Base-by-base conservation (phyloP, 2,797 vertebrate species). In the Stomatorhinus walkeri region DNA sequence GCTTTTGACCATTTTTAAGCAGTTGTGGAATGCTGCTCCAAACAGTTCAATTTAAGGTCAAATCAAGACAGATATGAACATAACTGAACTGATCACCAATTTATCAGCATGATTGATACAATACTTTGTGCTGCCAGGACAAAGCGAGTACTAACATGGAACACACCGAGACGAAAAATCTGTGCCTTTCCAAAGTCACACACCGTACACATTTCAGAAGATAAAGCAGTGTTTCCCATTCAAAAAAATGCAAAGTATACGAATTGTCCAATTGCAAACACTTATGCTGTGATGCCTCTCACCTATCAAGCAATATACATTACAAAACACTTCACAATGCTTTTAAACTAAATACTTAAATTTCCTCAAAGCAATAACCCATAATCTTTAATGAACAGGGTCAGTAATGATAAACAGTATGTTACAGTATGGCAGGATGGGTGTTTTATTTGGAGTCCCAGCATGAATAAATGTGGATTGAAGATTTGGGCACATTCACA, bases 401-500 rank as follows among this genome's bases (percentile, higher is more conserved):
- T 88, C 87, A 79, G 87, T 22, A 76, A 76, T 51, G 24, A 76
- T 9, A 79, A 28, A 28, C 22, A 56, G n/a, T 87, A 40, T 46
- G 86, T 72, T 88, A 68, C n/a, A 49, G n/a, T 88, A 51, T 49
- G 61, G 54, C n/a, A n/a, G 43, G 12, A n/a, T 32, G 24, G 16
- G 43, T 54, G 14, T 43, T 87, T 68, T 87, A 48, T 48, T 49
- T 48, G 10, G 36, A 87, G 56, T 87, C 87, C 43, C 40, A 87
- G 51, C 87, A 87, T 64, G 87, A 87, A 48, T 48, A 64, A 46
- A 48, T 64, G 56, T 12, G 28, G 19, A 40, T 43, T 48, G 40
- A 68, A 87, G 87, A 87, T 68, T 87, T 48, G 36, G 56, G 43
- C 10, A n/a, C 87, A 87, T 64, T 87, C 32, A 87, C 52, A 87